Evolutionary conservation across 2,797 vertebrate species (phyloP).

Genomic region (Brachyrhaphis roseni): DNA sequence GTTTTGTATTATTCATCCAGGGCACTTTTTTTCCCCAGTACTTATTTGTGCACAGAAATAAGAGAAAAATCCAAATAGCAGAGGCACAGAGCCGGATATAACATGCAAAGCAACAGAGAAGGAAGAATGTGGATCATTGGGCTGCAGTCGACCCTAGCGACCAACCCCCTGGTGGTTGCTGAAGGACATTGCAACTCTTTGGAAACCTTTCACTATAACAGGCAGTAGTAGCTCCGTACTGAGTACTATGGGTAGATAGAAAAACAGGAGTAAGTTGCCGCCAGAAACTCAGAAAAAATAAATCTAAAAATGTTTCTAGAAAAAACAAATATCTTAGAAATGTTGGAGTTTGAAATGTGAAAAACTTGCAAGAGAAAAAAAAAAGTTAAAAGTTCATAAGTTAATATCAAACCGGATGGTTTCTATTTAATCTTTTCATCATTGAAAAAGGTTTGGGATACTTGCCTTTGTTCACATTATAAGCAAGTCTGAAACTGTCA

Average conservation of each 20-base stretch:
- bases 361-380: too few species aligned
- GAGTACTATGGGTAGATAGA: too few species aligned
- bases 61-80: slow-evolving; percentile 26
- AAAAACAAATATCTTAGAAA: too few species aligned
- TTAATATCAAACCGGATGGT: too few species aligned
- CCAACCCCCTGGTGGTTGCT: background rate
- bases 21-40: slow-evolving; percentile 21
- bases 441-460: background rate
- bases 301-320: too few species aligned
- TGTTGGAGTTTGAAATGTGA: too few species aligned
- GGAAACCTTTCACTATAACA: background rate
- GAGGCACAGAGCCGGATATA: slow-evolving; percentile 4
- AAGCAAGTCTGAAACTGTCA: background rate
- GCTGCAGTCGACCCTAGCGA: background rate
- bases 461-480: background rate
- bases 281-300: too few species aligned
- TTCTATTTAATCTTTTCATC: too few species aligned
- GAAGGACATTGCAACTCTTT: background rate
- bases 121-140: background rate
- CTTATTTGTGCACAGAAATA: slow-evolving; percentile 26
- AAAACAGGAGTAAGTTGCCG: too few species aligned
- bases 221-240: background rate
- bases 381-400: too few species aligned
- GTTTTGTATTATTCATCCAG: slow-evolving; percentile 41
- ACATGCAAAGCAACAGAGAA: background rate